These are phyloP conservation scores for Distichodus sexfasciatus DNA, from an alignment of 2,797 vertebrate species.

Conservation along the genomic window DNA sequence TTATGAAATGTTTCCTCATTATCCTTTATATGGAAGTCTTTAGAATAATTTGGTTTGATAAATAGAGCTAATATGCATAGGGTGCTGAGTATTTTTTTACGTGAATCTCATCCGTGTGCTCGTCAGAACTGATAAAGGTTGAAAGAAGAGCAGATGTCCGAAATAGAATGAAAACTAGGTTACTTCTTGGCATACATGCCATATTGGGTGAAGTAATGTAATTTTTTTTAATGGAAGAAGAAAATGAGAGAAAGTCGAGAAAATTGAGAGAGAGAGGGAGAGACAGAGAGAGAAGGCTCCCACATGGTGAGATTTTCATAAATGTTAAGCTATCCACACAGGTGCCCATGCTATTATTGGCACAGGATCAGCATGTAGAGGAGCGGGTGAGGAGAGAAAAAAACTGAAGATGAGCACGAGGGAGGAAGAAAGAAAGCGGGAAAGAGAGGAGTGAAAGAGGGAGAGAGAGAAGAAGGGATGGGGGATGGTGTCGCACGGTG, in stretches of 20 bases:
- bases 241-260: conserved; percentile 30
- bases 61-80: no score
- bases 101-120: no score
- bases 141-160: neutral
- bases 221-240: neutral
- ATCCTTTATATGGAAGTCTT: no score
- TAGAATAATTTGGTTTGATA: no score
- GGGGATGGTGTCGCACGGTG: conserved; percentile 62
- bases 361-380: conserved; percentile 66
- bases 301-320: conserved; percentile 62
- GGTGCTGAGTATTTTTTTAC: no score
- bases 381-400: conserved; percentile 57
- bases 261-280: conserved; percentile 1
- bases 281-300: neutral
- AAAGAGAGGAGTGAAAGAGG: conserved; percentile 10
- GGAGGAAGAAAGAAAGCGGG: conserved; percentile 28
- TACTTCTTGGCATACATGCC: neutral
- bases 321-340: conserved; percentile 66
- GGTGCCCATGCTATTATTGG: conserved; percentile 72
- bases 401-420: conserved; percentile 15
- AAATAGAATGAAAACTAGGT: neutral
- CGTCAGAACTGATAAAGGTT: no score
- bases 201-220: no score
- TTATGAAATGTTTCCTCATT: no score
- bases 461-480: conserved; percentile 8